Conservation (phyloP, 2,113 vertebrate genomes). For the Petrocephalus zakoni region DNA sequence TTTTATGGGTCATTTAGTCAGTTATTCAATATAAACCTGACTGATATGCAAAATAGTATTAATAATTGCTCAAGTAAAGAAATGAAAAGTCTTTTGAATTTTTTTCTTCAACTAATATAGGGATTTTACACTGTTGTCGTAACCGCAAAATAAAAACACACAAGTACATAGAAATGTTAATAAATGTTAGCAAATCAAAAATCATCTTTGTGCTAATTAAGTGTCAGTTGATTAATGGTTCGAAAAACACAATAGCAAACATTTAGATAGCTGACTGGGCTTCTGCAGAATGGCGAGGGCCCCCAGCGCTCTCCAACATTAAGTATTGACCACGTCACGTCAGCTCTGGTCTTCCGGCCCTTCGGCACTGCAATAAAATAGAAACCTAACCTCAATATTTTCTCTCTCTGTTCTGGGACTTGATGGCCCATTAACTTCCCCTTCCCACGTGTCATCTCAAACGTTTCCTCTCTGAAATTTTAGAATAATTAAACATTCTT, state of each 20-base stretch:
- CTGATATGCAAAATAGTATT: neutral
- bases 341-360: conserved; percentile 36
- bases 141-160: neutral
- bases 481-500: conserved; percentile 75
- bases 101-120: neutral
- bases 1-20: neutral
- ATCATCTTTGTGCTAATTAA: neutral
- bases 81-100: neutral
- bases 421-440: conserved; percentile 72
- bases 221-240: neutral
- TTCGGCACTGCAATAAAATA: conserved; percentile 66
- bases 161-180: neutral
- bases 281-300: neutral
- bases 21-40: neutral
- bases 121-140: neutral
- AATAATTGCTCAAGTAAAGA: neutral
- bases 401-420: conserved; percentile 67
- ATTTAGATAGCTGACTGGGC: neutral
- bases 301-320: neutral
- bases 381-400: conserved; percentile 74
- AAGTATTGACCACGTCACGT: neutral
- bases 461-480: conserved; percentile 68
- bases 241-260: neutral
- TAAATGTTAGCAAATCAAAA: neutral
- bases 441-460: conserved; percentile 69